These are phyloP conservation scores for Chrysotoxum bicinctum DNA, from an alignment of 2,888 invertebrate genomes.

Conservation along the genomic window DNA sequence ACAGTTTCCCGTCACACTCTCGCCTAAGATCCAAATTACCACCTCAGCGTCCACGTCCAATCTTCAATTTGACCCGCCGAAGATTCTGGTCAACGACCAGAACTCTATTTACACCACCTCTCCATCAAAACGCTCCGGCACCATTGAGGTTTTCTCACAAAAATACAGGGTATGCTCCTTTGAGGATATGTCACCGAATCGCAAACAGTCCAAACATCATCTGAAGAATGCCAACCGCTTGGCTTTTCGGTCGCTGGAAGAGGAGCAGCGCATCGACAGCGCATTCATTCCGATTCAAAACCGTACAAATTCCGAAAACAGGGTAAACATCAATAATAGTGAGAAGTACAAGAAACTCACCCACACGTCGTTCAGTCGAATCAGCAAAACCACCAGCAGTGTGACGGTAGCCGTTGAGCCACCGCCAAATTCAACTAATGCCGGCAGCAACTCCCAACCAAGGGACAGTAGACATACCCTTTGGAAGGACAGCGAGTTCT, in stretches of 20 bases:
- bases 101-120: conserved; percentile 82
- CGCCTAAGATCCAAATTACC: conserved; percentile 80
- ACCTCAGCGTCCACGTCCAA: conserved; percentile 74
- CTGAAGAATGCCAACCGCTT: conserved; percentile 80
- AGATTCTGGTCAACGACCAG: conserved; percentile 81
- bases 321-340: conserved; percentile 80
- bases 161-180: conserved; percentile 82
- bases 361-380: conserved; percentile 80
- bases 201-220: conserved; percentile 76
- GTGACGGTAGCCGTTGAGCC: conserved; percentile 73
- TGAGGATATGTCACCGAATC: conserved; percentile 81
- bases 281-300: conserved; percentile 81
- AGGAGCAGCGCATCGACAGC: conserved; percentile 81
- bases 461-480: conserved; percentile 78
- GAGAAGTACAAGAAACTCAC: conserved; percentile 81
- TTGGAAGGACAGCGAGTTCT: conserved; percentile 81
- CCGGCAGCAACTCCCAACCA: conserved; percentile 69
- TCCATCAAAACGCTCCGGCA: conserved; percentile 81
- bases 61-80: conserved; percentile 81
- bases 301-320: conserved; percentile 81
- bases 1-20: conserved; percentile 80
- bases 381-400: conserved; percentile 79
- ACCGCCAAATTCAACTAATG: conserved; percentile 50
- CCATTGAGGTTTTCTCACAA: conserved; percentile 82
- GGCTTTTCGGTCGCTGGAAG: conserved; percentile 81